Percentiles rank a stretch among this genome's conserved stretches.
Conservation (phyloP, 2,113 vertebrate species). For the cattle (Bos taurus) region DNA sequence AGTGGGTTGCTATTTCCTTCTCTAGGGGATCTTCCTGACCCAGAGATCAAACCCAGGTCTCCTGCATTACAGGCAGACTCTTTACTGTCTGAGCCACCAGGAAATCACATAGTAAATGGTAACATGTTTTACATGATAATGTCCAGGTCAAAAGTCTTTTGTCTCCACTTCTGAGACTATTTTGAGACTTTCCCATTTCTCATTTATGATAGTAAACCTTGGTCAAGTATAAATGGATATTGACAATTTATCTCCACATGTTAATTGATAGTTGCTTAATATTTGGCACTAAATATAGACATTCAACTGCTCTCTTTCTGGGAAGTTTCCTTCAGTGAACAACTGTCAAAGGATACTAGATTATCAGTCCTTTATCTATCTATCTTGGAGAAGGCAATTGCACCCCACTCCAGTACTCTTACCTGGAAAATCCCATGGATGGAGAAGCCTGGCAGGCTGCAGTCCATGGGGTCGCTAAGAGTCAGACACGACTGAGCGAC, state of each 20-base stretch:
- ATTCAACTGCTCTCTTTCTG: not conserved
- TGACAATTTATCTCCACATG: not conserved
- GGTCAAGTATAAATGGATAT: not conserved
- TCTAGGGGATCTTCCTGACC: not conserved
- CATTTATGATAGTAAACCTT: not conserved
- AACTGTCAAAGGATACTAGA: not conserved
- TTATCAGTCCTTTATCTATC: not conserved
- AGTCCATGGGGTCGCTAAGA: too few species aligned
- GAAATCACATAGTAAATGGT: not conserved
- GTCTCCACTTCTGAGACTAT: not conserved
- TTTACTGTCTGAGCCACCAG: not conserved
- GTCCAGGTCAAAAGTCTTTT: not conserved
- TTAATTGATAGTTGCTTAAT: not conserved
- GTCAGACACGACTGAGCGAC: too few species aligned
- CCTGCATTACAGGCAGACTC: not conserved
- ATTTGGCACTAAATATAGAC: not conserved
- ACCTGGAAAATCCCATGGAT: too few species aligned
- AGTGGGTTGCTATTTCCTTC: not conserved
- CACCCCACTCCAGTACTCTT: too few species aligned
- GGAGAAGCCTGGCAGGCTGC: too few species aligned
- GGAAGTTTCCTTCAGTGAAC: not conserved
- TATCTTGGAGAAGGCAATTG: too few species aligned
- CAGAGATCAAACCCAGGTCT: not conserved
- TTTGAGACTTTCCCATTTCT: not conserved
- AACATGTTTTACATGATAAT: not conserved